These are phyloP conservation scores for Bovichtus diacanthus DNA, from an alignment of 2,797 vertebrate species.

Conservation along the genomic window DNA sequence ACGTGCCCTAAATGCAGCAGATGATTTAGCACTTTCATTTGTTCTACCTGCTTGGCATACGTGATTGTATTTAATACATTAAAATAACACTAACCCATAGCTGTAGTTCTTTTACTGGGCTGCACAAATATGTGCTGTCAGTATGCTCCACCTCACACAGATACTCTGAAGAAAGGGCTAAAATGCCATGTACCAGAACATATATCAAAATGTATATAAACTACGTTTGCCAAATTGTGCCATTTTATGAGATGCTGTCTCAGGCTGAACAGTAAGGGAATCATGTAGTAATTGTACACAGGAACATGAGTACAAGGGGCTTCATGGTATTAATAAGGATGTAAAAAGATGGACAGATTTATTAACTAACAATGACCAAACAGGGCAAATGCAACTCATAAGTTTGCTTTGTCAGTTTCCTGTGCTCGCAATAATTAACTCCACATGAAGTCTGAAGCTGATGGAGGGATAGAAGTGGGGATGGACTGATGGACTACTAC, in stretches of 20 bases:
- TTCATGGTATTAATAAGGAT: conserved; percentile 6
- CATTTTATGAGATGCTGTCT: conserved; percentile 5
- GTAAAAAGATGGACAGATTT: neutral
- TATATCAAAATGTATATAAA: conserved; percentile 25
- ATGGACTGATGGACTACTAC: neutral
- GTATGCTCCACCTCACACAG: conserved; percentile 16
- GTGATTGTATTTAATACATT: conserved; percentile 39
- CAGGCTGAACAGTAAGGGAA: conserved; percentile 3
- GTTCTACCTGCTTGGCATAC: conserved; percentile 55
- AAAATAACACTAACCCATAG: conserved; percentile 20
- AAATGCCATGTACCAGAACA: conserved; percentile 6
- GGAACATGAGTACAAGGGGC: neutral
- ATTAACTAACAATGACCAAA: neutral
- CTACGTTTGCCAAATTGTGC: conserved; percentile 22
- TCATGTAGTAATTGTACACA: neutral
- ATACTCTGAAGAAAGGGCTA: neutral
- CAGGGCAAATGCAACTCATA: neutral
- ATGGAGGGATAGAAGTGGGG: neutral
- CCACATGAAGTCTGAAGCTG: neutral
- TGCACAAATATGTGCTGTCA: neutral
- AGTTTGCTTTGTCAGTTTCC: conserved; percentile 19
- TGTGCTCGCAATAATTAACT: neutral
- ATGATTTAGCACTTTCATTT: conserved; percentile 63
- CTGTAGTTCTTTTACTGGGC: conserved; percentile 4
- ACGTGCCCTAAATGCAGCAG: conserved; percentile 43